Evolutionary conservation across 2,797 vertebrate genomes (phyloP).

Genomic region (Poecile montanus): DNA sequence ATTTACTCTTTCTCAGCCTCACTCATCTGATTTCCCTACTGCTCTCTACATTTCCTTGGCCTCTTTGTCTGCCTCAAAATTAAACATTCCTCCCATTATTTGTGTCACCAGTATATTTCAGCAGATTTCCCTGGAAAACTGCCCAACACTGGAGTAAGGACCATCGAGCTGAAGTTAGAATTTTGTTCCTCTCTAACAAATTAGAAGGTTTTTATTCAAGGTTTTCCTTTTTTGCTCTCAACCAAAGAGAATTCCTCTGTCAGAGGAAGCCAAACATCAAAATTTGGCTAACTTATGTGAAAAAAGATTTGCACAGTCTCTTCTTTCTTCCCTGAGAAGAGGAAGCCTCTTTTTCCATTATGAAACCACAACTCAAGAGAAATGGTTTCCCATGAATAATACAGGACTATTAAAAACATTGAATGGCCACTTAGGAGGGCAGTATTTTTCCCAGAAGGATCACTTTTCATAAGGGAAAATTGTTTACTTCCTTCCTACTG

Average conservation of each 20-base stretch:
- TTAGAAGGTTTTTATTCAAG: neutral
- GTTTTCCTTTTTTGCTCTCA: neutral
- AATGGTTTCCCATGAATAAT: slow-evolving; percentile 12
- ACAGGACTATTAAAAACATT: neutral
- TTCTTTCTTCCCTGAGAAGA: neutral
- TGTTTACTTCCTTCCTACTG: neutral
- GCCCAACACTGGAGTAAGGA: neutral
- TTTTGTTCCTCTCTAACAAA: neutral
- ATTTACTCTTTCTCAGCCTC: neutral
- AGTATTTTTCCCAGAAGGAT: slow-evolving; percentile 21
- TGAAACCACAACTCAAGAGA: neutral
- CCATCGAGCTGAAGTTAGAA: neutral
- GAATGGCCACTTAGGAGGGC: neutral
- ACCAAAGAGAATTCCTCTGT: neutral
- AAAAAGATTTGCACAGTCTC: neutral
- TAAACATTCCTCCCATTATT: neutral
- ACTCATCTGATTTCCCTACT: neutral
- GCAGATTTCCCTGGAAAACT: neutral
- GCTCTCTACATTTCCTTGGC: neutral
- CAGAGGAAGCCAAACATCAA: neutral
- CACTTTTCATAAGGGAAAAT: neutral
- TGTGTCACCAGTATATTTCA: neutral
- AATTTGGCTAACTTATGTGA: neutral
- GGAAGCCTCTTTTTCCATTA: neutral
- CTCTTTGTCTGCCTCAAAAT: neutral